Percentiles rank a stretch among this genome's conserved stretches.
These are phyloP conservation scores for Monopis laevigella DNA, from an alignment of 2,888 invertebrate species.

Conservation along the genomic window DNA sequence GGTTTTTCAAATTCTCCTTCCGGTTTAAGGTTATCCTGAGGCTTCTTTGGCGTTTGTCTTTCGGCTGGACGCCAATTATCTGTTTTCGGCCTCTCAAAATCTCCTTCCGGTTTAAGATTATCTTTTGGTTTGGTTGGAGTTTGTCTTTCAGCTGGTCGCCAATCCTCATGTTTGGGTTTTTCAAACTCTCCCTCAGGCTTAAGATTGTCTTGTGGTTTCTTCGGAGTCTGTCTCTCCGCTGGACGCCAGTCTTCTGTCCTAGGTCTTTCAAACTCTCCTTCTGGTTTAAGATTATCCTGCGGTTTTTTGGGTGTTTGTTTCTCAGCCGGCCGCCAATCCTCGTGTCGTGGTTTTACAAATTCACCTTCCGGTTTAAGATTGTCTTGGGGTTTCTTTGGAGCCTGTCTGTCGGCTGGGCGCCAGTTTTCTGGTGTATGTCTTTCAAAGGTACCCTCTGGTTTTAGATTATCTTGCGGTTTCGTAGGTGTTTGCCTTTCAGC, in stretches of 20 bases:
- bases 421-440: constrained; percentile 35
- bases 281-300: constrained; percentile 61
- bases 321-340: constrained; percentile 39
- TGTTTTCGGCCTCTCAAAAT: constrained; percentile 55
- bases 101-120: constrained; percentile 62
- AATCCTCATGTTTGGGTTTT: constrained; percentile 26
- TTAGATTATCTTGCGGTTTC: constrained; percentile 63
- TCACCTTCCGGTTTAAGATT: constrained; percentile 45
- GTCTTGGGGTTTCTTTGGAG: constrained; percentile 29
- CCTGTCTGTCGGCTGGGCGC: constrained; percentile 47
- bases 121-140: constrained; percentile 31
- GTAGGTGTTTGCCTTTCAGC: constrained; percentile 57
- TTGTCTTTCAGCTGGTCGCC: constrained; percentile 29
- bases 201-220: constrained; percentile 33
- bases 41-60: constrained; percentile 33
- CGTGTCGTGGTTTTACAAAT: constrained; percentile 34
- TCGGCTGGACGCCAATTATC: constrained; percentile 50
- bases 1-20: constrained; percentile 59
- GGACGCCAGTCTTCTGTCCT: constrained; percentile 29
- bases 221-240: constrained; percentile 30
- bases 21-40: constrained; percentile 48
- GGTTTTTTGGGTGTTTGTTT: constrained; percentile 50
- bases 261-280: constrained; percentile 22
- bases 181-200: constrained; percentile 42
- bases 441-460: constrained; percentile 53